Base-by-base conservation (phyloP, 2,113 vertebrate species). In the Aphelocoma coerulescens region DNA sequence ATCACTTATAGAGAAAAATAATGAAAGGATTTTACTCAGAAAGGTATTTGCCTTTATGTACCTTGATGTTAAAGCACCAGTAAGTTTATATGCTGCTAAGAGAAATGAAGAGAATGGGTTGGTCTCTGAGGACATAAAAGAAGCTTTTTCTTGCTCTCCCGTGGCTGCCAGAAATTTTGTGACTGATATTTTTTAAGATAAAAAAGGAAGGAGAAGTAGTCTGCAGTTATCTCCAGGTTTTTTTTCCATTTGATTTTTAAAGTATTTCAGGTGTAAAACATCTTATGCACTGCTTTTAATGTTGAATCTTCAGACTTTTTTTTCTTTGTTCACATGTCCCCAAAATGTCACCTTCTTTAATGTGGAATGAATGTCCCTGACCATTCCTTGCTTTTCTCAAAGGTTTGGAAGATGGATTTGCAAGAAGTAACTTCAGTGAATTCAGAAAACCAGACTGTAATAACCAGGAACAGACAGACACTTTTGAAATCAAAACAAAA, bases 21-120 rank as follows among this genome's bases (percentile, higher is more conserved):
- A 91, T 95, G 82, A 95, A 94, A 96, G 79, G 46, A 27, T 88
- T 95, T 94, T 86, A 71, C 75, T 92, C 52, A 63, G 79, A 84
- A 90, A 59, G 52, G 73, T 88, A 84, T 95, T 83, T 95, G 49
- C 85, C 76, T 92, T 95, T 91, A 86, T 75, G 61, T 52, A 75
- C 65, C 94, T 92, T 95, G 84, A 84, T 92, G 77, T 89, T 89
- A 88, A 90, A 88, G n/a, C 32, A 68, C 66, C 37, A 61, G 49
- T 75, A 94, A 88, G 44, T 84, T 92, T 95, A 30, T 75, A 49
- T 22, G 41, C 68, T 75, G 48, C 44, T 87, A 92, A 52, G 39
- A 52, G 49, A 94, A 95, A 85, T 51, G 37, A 87, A 84, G 46
- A 66, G 73, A 92, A 81, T 44, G 72, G 49, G n/a, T 43, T 5